Percentiles rank a stretch among this genome's conserved stretches.
Evolutionary conservation across 2,113 vertebrate species (phyloP).

Genomic region (Malurus melanocephalus): DNA sequence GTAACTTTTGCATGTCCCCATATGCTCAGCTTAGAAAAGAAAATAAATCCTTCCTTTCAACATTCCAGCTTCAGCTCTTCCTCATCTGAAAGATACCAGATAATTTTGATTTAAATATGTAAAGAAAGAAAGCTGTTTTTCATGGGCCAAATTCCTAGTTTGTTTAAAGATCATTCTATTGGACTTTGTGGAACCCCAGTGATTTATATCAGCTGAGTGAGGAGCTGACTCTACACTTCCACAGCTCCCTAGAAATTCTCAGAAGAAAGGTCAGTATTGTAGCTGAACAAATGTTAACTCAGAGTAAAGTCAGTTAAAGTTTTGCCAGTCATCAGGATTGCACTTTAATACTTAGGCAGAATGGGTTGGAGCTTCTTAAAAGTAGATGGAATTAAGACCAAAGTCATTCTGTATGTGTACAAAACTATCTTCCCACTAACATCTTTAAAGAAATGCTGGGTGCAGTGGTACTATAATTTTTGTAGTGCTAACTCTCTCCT

Average conservation of each 20-base stretch:
- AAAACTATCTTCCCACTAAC: background rate
- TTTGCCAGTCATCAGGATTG: background rate
- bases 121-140: background rate
- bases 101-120: constrained; percentile 9
- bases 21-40: background rate
- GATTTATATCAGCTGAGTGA: background rate
- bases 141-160: background rate
- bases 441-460: background rate
- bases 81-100: background rate
- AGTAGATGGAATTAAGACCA: background rate
- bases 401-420: background rate
- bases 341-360: background rate
- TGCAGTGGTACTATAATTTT: background rate
- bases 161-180: background rate
- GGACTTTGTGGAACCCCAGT: background rate
- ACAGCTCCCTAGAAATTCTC: background rate
- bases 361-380: background rate
- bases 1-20: background rate
- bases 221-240: constrained; percentile 4
- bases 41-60: background rate
- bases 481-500: background rate
- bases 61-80: background rate
- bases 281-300: background rate
- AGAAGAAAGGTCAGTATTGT: background rate
- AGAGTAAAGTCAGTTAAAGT: background rate